Evolutionary conservation across 2,888 invertebrate genomes (phyloP).

Genomic region (Cylloceria caligata): DNA sequence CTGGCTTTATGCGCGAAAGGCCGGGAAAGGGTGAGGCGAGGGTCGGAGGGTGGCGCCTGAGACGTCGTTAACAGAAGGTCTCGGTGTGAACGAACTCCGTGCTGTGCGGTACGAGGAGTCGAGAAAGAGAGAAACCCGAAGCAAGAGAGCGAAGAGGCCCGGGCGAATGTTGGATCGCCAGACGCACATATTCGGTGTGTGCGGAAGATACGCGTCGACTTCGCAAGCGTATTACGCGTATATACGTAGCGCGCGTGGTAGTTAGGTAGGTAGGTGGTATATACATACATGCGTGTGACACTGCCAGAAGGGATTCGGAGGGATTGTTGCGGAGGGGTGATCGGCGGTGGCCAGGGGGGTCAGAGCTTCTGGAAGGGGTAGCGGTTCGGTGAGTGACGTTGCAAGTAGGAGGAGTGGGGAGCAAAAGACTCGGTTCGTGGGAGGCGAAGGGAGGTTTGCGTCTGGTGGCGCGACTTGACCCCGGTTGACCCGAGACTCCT

Average conservation of each 20-base stretch:
- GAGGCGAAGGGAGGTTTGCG: conserved; percentile 80
- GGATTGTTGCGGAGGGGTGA: conserved; percentile 43
- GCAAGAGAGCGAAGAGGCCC: conserved; percentile 47
- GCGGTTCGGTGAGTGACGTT: conserved; percentile 61
- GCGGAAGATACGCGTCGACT: conserved; percentile 37
- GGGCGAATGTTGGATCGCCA: conserved; percentile 70
- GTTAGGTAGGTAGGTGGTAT: neutral
- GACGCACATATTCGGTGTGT: conserved; percentile 67
- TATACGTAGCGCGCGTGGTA: neutral
- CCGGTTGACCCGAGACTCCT: conserved; percentile 83
- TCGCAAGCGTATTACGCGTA: neutral
- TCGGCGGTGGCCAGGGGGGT: conserved; percentile 37
- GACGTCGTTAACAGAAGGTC: conserved; percentile 69
- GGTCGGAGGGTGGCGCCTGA: conserved; percentile 72
- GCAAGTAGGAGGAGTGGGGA: conserved; percentile 61
- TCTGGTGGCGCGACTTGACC: conserved; percentile 85
- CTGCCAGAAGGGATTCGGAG: conserved; percentile 64
- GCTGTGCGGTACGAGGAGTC: conserved; percentile 45
- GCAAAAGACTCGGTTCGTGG: conserved; percentile 74
- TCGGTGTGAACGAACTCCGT: conserved; percentile 69
- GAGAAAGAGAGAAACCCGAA: conserved; percentile 38
- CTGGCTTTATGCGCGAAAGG: conserved; percentile 61
- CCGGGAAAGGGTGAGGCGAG: conserved; percentile 56
- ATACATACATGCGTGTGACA: conserved; percentile 52
- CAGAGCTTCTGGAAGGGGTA: conserved; percentile 66